These are phyloP conservation scores for Sipunculus nudus DNA, from an alignment of 2,888 invertebrate species.

Conservation along the genomic window DNA sequence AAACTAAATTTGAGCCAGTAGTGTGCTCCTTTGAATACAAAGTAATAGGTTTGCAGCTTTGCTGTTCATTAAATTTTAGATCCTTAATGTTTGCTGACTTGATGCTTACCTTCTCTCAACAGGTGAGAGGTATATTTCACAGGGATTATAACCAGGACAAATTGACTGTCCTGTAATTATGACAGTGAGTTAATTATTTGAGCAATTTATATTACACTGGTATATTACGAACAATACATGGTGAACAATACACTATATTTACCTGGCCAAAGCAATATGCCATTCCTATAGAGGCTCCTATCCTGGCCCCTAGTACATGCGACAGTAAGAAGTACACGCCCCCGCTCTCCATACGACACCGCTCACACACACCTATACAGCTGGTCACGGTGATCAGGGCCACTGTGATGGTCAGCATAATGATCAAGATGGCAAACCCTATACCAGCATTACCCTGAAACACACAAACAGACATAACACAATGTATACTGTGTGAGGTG, in stretches of 20 bases:
- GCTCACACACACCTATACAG: conserved; percentile 94
- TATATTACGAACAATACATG: not conserved
- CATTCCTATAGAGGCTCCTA: conserved; percentile 91
- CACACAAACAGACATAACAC: no score
- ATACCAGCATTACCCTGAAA: conserved; percentile 70
- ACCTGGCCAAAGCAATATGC: conserved; percentile 97
- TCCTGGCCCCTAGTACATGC: conserved; percentile 90
- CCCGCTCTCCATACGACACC: conserved; percentile 95
- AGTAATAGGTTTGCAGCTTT: no score
- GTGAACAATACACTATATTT: conserved; percentile 41
- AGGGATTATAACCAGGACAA: not conserved
- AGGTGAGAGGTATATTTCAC: not conserved
- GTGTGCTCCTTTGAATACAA: no score
- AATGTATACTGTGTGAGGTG: no score
- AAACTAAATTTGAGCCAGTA: no score
- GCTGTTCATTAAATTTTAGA: no score
- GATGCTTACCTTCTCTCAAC: no score
- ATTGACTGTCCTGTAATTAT: not conserved
- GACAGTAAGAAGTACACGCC: conserved; percentile 95
- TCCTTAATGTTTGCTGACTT: no score
- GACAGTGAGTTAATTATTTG: not conserved
- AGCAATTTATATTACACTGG: not conserved
- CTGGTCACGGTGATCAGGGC: conserved; percentile 92
- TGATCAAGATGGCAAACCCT: conserved; percentile 66
- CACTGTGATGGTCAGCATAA: conserved; percentile 77